Conservation (phyloP, 1,140 invertebrate species). For the Vanessa atalanta region DNA sequence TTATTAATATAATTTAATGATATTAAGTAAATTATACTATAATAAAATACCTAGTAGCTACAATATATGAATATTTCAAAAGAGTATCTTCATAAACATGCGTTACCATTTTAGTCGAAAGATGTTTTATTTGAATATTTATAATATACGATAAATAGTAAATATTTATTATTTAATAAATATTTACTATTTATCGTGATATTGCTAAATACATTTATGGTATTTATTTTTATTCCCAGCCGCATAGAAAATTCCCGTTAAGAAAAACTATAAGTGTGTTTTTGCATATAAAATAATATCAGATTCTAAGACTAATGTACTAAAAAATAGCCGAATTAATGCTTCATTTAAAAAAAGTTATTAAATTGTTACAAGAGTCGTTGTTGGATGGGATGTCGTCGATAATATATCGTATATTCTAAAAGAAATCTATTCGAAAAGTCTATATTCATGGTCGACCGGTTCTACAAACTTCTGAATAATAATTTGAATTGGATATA, state of each 20-base stretch:
- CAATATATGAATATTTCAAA: not conserved
- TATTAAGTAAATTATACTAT: not conserved
- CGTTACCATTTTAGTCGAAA: not conserved
- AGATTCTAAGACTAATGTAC: no score
- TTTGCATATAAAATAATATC: no score
- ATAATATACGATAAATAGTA: no score
- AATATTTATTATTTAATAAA: no score
- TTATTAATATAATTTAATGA: not conserved
- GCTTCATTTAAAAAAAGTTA: no score
- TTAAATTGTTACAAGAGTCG: no score
- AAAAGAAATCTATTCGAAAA: conserved; percentile 23
- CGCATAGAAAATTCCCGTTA: no score
- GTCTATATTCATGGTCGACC: conserved; percentile 43
- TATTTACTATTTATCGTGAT: no score
- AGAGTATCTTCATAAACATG: not conserved
- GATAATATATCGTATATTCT: conserved; percentile 20
- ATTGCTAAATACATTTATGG: no score
- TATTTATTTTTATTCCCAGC: no score
- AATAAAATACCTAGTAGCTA: conserved; percentile 3
- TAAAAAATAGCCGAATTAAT: no score
- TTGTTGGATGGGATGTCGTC: not conserved
- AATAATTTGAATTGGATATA: conserved; percentile 43
- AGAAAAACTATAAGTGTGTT: no score
- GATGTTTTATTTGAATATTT: not conserved
- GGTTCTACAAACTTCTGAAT: conserved; percentile 40